These are phyloP conservation scores for Pollenia angustigena DNA, from an alignment of 2,888 invertebrate genomes.

Conservation along the genomic window DNA sequence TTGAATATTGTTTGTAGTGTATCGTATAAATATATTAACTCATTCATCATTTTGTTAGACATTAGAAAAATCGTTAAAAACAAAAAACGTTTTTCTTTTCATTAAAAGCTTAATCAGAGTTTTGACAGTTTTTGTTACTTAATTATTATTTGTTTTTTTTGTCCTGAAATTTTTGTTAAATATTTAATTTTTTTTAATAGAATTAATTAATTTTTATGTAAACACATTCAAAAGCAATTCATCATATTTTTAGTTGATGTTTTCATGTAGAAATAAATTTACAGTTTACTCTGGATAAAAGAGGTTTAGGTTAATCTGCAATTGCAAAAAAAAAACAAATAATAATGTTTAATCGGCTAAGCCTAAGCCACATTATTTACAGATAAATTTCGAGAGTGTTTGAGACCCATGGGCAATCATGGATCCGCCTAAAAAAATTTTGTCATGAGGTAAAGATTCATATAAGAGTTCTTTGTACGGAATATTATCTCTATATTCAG, in stretches of 20 bases:
- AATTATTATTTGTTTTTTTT: conserved; percentile 2
- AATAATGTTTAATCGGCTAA: no score
- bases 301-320: no score
- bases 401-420: no score
- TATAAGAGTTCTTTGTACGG: no score
- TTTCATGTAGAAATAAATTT: neutral
- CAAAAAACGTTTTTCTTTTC: conserved; percentile 12
- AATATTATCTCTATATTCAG: no score
- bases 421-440: no score
- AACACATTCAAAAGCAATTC: conserved; percentile 60
- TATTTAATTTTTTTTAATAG: neutral
- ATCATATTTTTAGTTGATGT: conserved; percentile 35
- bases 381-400: no score
- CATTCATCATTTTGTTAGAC: conserved; percentile 58
- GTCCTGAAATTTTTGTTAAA: neutral
- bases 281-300: no score
- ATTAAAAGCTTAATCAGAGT: conserved; percentile 2
- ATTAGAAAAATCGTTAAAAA: conserved; percentile 31
- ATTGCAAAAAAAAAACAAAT: no score
- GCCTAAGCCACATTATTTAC: no score
- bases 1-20: conserved; percentile 37
- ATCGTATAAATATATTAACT: conserved; percentile 24
- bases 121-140: conserved; percentile 25
- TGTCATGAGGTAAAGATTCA: no score
- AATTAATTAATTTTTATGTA: conserved; percentile 17